These are phyloP conservation scores for Umimayanthus chanpuru DNA, from an alignment of 92 coral and sea anemone species.

Conservation along the genomic window DNA sequence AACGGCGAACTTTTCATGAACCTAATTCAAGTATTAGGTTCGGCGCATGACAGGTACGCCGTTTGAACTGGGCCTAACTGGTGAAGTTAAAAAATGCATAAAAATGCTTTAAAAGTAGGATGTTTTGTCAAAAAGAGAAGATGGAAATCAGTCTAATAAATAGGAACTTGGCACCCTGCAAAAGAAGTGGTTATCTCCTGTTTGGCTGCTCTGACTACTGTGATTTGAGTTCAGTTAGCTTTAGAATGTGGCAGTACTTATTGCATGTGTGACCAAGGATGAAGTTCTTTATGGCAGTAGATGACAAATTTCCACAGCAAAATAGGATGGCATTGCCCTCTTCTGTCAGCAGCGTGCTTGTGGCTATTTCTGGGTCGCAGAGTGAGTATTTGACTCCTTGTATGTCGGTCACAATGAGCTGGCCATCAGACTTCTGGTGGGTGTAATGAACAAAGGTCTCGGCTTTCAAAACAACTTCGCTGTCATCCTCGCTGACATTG, in stretches of 20 bases:
- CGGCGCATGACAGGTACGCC: no score
- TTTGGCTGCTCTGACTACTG: conserved; percentile 12
- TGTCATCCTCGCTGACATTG: conserved; percentile 13
- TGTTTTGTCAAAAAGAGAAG: not conserved
- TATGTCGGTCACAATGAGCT: conserved; percentile 43
- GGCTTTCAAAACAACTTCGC: conserved; percentile 33
- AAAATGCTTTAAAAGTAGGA: not conserved
- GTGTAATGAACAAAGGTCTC: conserved; percentile 42
- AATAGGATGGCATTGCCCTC: conserved; percentile 39
- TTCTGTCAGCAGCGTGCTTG: conserved; percentile 8
- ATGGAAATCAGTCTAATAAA: conserved; percentile 2
- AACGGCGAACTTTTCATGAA: no score
- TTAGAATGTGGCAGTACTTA: conserved; percentile 45
- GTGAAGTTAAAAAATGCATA: conserved; percentile 2
- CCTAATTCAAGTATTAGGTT: no score
- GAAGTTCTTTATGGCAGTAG: conserved; percentile 27
- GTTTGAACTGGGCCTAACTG: no score
- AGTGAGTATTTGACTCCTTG: conserved; percentile 34
- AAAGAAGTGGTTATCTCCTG: conserved; percentile 15
- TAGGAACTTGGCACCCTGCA: conserved; percentile 8
- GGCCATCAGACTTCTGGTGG: conserved; percentile 12
- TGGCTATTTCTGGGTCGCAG: conserved; percentile 45
- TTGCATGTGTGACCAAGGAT: conserved; percentile 36
- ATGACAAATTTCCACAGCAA: conserved; percentile 39
- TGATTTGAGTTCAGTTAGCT: conserved; percentile 26